Evolutionary conservation across 1,140 invertebrate genomes (phyloP), one percentile per base, ranked within the genome.

Genomic region (Heliothis subflexa): DNA sequence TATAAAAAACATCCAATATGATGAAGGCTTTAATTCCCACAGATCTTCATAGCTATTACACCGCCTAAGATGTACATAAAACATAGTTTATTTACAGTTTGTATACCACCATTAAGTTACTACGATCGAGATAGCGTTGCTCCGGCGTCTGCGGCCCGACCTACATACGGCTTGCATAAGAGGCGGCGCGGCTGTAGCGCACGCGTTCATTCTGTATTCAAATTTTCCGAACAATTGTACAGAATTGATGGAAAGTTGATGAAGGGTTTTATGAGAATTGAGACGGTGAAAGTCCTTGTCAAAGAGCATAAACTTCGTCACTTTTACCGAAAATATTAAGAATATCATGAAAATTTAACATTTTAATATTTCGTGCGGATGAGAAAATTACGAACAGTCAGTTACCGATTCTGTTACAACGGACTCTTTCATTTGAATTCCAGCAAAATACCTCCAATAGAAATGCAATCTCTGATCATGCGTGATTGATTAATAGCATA

Each of bases 81-180:
- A 64, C 52, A 75, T 59, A 75, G 73, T 75, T 40, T 75, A 75
- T 75, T 12, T 61, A 52, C 14, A 33, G 47, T 70, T 78, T 71
- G 77, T 78, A 61, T 78, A 62, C 66, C 54, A 78, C 2, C 49
- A 57, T 54, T 49, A 78, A 50, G 16, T 75, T 64, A 75, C 59
- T 71, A 73, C 25, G 80, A 83, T 79, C 82, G 64, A 79, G 86
- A 89, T 88, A 83, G 80, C 82, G 83, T 85, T 75, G 83, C 80
- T 84, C 21, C 52, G 78, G 82, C 85, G 85, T 73, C 79, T 85
- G 80, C 83, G 75, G 77, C 78, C 33, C 79, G 83, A 85, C 88
- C 88, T 74, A 88, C 84, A 84, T 87, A 80, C 33, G 16, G 68
- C 70, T 86, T 88, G 83, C 84, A 87, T 84, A 88, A 88, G 70